Evolutionary conservation across 2,888 invertebrate species (phyloP).

Genomic region (Drosophila nigritarsus): DNA sequence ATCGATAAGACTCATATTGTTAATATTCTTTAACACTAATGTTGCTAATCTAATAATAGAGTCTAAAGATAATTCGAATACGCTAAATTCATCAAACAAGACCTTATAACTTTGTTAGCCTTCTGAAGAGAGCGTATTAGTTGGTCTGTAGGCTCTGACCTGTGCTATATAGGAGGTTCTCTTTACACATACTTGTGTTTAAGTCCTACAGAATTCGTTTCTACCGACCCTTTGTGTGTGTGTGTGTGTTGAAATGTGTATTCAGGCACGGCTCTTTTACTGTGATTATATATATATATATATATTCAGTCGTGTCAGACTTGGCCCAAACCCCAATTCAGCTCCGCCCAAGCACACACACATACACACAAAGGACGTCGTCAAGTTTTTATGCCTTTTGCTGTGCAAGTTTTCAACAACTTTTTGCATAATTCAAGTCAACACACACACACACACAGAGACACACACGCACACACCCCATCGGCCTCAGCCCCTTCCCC

Average conservation of each 20-base stretch:
- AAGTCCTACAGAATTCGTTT: not conserved
- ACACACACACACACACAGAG: constrained; percentile 12
- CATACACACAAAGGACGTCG: constrained; percentile 29
- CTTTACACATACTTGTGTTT: not conserved
- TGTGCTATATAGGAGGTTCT: not conserved
- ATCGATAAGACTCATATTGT: not conserved
- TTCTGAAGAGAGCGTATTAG: not conserved
- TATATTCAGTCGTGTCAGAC: constrained; percentile 26
- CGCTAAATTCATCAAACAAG: not conserved
- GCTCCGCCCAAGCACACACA: constrained; percentile 6
- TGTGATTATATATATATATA: not conserved
- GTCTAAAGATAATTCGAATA: not conserved
- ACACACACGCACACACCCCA: not conserved
- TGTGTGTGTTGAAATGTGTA: not conserved
- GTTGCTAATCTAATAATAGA: too few species aligned
- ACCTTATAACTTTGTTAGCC: not conserved
- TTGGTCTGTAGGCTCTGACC: not conserved
- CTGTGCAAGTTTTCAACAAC: constrained; percentile 66
- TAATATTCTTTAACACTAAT: not conserved
- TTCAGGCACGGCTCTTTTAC: constrained; percentile 16
- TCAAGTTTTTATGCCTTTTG: constrained; percentile 59
- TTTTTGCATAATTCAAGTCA: constrained; percentile 69
- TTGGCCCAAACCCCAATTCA: constrained; percentile 23
- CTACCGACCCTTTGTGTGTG: constrained; percentile 4
- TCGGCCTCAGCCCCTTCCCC: not conserved